Percentiles rank a stretch among this genome's conserved stretches.
These are phyloP conservation scores for Magallana angulata DNA, from an alignment of 1,140 invertebrate genomes.

Conservation along the genomic window DNA sequence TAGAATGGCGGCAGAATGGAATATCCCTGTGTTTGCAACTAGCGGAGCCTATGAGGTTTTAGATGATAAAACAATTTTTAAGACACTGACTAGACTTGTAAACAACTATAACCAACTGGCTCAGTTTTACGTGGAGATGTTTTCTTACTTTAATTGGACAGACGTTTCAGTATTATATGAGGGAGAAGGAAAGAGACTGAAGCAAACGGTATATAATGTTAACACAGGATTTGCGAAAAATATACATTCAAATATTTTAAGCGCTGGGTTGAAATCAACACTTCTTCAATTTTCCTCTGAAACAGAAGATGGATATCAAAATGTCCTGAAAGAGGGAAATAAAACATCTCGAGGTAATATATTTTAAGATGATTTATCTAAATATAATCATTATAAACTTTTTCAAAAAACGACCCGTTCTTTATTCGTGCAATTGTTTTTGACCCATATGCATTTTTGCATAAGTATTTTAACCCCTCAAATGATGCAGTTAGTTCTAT, in stretches of 20 bases:
- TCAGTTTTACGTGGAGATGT: neutral
- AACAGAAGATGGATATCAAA: neutral
- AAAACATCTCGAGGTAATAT: neutral
- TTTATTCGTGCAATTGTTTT: too few species aligned
- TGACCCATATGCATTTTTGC: too few species aligned
- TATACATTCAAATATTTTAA: neutral
- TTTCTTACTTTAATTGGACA: neutral
- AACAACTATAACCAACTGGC: neutral
- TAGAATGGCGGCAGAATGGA: neutral
- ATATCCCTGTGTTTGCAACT: neutral
- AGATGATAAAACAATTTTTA: neutral
- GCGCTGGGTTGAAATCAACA: neutral
- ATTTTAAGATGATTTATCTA: constrained; percentile 12
- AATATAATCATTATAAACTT: too few species aligned
- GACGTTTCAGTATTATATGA: neutral
- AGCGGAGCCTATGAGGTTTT: neutral
- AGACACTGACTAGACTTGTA: neutral
- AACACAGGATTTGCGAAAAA: neutral
- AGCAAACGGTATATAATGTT: neutral
- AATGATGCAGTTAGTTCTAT: too few species aligned
- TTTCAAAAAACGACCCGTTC: too few species aligned
- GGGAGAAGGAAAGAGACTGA: neutral
- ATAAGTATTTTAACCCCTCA: too few species aligned
- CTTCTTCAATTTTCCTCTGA: neutral
- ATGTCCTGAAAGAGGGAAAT: neutral